phyloP scores from a whole-genome alignment of 2,113 vertebrate genomes.

The Phycodurus eques region DNA sequence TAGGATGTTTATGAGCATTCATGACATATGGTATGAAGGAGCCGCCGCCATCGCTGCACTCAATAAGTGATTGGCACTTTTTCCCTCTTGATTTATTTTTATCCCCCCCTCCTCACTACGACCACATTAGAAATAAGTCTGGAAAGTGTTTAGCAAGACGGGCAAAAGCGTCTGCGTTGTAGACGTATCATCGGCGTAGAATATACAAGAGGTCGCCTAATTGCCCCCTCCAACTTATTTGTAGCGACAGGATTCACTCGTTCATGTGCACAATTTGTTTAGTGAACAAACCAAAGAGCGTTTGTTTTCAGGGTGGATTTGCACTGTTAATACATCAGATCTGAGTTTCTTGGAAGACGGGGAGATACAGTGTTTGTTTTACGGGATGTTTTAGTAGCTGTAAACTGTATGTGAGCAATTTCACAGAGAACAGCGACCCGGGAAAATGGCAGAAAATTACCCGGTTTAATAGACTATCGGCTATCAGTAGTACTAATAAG shows the following conservation, averaged over 20 bases:
- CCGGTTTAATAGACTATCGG: too few relatives aligned
- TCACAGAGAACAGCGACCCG: too few relatives aligned
- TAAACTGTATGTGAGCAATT: too few relatives aligned
- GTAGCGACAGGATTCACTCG: slow-evolving; percentile 48
- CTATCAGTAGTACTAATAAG: too few relatives aligned
- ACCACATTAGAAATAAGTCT: slow-evolving; percentile 44
- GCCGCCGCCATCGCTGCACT: slow-evolving; percentile 25
- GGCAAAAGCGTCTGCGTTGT: slow-evolving; percentile 48
- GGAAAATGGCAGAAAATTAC: too few relatives aligned
- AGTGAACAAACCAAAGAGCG: slow-evolving; percentile 19
- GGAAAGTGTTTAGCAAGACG: slow-evolving; percentile 38
- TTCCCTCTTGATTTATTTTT: slow-evolving; percentile 22
- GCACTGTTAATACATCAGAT: slow-evolving; percentile 29
- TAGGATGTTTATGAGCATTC: slow-evolving; percentile 63
- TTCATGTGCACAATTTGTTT: slow-evolving; percentile 35
- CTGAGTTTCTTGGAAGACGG: slow-evolving; percentile 50
- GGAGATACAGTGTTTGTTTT: slow-evolving; percentile 33
- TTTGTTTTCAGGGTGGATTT: slow-evolving; percentile 35
- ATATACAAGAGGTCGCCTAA: slow-evolving; percentile 40
- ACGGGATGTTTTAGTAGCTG: too few relatives aligned
- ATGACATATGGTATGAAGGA: slow-evolving; percentile 8
- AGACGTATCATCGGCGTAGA: slow-evolving; percentile 41
- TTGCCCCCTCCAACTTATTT: slow-evolving; percentile 35
- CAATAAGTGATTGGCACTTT: slow-evolving; percentile 37
- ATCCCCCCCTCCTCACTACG: neutral